phyloP scores from a whole-genome alignment of 2,888 invertebrate species.

The Blera fallax region DNA sequence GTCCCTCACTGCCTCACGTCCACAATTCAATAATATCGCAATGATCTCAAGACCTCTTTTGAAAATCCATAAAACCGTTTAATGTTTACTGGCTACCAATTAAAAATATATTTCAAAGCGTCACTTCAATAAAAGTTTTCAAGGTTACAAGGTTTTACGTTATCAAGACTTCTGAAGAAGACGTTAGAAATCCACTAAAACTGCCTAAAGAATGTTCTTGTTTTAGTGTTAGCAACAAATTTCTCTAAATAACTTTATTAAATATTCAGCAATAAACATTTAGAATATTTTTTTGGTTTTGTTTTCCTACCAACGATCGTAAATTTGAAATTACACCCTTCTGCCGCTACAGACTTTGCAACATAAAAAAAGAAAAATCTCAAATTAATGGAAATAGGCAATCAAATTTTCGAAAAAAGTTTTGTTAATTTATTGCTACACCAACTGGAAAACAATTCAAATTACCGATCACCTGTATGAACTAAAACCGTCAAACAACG shows the following conservation, averaged over 20 bases:
- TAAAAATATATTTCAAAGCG: too few species aligned
- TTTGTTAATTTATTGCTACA: not conserved
- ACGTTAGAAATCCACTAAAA: too few species aligned
- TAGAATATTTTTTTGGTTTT: not conserved
- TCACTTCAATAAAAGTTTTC: too few species aligned
- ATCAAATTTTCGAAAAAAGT: constrained; percentile 22
- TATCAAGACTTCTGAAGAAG: too few species aligned
- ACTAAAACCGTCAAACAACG: constrained; percentile 19
- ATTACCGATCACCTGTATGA: not conserved
- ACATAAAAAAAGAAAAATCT: not conserved
- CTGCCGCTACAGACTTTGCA: not conserved
- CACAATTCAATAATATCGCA: too few species aligned
- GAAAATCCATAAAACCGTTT: too few species aligned
- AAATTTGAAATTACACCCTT: not conserved
- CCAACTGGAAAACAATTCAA: not conserved
- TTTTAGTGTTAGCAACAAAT: not conserved
- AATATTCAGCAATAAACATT: not conserved
- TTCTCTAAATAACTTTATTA: not conserved
- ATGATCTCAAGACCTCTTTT: too few species aligned
- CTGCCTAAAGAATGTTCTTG: too few species aligned
- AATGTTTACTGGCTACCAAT: too few species aligned
- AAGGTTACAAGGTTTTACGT: too few species aligned
- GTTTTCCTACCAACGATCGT: not conserved
- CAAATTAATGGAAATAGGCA: constrained; percentile 17
- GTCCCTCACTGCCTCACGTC: too few species aligned